Base-by-base conservation (phyloP, 2,113 vertebrate genomes). In the Porphyrio hochstetteri region DNA sequence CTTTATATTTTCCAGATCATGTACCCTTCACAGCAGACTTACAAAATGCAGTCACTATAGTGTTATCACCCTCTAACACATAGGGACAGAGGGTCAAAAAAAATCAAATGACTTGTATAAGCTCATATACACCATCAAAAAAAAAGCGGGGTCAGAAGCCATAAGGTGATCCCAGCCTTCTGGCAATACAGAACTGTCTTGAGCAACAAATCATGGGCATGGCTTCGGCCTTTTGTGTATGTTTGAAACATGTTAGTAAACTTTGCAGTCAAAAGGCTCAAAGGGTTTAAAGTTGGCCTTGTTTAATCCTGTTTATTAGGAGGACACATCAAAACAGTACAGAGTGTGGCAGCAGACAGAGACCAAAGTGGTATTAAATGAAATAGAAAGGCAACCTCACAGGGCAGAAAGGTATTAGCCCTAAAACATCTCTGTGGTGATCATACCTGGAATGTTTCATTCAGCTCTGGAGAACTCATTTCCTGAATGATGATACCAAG, bases 381-480 rank as follows among this genome's bases (percentile, higher is more conserved):
- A 82, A 71, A 17, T 25, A 63, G 36, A 78, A 86, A 93, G 27
- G 25, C 40, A 93, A 61, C 7, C 4, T 75, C 36, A 60, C 35
- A 28, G 42, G 28, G 57, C 31, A 72, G 56, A 79, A 92, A 94
- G 65, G 71, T 87, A 88, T 72, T 46, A 91, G 11, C 33, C 55
- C 68, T 46, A 38, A 55, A 23, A 74, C 35, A 46, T 28, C 10
- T 59, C 64, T 60, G 29, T 20, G 80, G 35, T 60, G 59, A 38
- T 56, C 80, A 86, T 61, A 92, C 86, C 84, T 92, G 74, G 53
- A 81, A 95, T 69, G 27, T 18, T 75, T 67, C 13, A 17, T 24
- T 64, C 74, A 82, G 61, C 63, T 85, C 74, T 84, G 81, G 36
- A 84, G 86, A 95, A 90, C 35, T 92, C 57, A 79, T 92, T 92